Percentiles rank a stretch among this genome's conserved stretches.
Conservation (phyloP, 2,797 vertebrate species). For the Sebastolobus alascanus region DNA sequence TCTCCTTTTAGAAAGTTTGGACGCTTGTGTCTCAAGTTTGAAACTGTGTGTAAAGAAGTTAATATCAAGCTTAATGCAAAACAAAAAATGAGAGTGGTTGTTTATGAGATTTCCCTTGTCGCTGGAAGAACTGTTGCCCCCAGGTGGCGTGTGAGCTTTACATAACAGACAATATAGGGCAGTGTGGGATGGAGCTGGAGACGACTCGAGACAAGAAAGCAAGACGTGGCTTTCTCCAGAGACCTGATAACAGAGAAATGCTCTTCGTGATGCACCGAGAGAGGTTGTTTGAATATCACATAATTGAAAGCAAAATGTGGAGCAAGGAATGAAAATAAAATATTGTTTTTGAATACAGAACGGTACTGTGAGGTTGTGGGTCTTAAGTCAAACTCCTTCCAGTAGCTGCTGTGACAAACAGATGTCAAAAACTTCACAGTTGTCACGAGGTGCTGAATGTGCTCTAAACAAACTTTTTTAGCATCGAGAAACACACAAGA, state of each 20-base stretch:
- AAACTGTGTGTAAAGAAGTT: conserved; percentile 55
- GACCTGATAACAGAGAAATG: conserved; percentile 57
- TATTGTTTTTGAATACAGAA: conserved; percentile 6
- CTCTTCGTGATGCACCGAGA: conserved; percentile 29
- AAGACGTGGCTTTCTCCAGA: conserved; percentile 58
- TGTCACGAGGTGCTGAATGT: not conserved
- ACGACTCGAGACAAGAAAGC: conserved; percentile 58
- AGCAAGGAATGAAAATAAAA: conserved; percentile 17
- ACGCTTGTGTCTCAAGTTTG: conserved; percentile 33
- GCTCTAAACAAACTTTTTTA: conserved; percentile 4
- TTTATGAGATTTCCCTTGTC: conserved; percentile 68
- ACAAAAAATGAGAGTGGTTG: conserved; percentile 61
- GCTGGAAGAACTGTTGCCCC: conserved; percentile 62
- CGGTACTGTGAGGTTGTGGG: not conserved
- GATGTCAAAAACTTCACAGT: not conserved
- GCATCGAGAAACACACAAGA: not conserved
- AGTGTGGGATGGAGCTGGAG: conserved; percentile 69
- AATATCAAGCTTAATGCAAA: conserved; percentile 56
- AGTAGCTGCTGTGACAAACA: conserved; percentile 18
- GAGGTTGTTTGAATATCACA: conserved; percentile 39
- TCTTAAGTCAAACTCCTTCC: conserved; percentile 14
- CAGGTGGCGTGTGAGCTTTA: conserved; percentile 66
- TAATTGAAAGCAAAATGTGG: conserved; percentile 49
- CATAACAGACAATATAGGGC: conserved; percentile 67
- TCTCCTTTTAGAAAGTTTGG: conserved; percentile 58